phyloP scores from a whole-genome alignment of 2,797 vertebrate species.

The Pseudochromis fuscus region DNA sequence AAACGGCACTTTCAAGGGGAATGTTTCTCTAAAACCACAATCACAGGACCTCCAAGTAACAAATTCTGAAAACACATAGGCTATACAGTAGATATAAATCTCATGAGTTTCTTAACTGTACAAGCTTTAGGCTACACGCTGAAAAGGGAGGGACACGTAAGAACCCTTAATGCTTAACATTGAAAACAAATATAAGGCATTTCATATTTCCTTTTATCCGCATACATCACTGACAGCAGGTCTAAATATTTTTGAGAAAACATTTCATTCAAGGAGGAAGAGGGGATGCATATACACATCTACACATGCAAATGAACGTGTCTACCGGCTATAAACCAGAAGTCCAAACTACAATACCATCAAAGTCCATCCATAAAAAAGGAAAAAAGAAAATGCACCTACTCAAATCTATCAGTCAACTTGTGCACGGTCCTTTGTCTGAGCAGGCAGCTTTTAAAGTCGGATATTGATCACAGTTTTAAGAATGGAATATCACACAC shows the following conservation, averaged over 20 bases:
- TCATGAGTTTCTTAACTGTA: constrained; percentile 77
- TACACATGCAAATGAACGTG: constrained; percentile 81
- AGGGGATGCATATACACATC: constrained; percentile 80
- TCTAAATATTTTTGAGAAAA: constrained; percentile 80
- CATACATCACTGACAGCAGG: constrained; percentile 81
- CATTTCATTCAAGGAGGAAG: constrained; percentile 77
- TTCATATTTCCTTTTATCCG: constrained; percentile 83
- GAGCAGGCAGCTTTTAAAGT: constrained; percentile 78
- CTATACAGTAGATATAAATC: constrained; percentile 82
- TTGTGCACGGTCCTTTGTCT: constrained; percentile 78
- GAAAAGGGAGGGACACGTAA: constrained; percentile 75
- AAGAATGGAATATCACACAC: constrained; percentile 82
- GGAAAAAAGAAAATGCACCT: constrained; percentile 50
- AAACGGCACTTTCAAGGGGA: constrained; percentile 84
- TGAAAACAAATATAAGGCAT: constrained; percentile 85
- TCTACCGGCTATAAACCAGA: constrained; percentile 77
- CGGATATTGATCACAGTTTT: constrained; percentile 83
- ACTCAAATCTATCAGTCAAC: constrained; percentile 71
- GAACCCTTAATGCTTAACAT: constrained; percentile 80
- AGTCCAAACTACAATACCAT: constrained; percentile 76
- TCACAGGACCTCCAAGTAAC: constrained; percentile 79
- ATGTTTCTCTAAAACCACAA: constrained; percentile 83
- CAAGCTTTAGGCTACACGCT: constrained; percentile 83
- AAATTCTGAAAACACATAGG: constrained; percentile 77
- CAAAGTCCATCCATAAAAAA: constrained; percentile 65